These are phyloP conservation scores for Todiramphus saurophagus DNA, from an alignment of 2,113 vertebrate species.

Conservation along the genomic window DNA sequence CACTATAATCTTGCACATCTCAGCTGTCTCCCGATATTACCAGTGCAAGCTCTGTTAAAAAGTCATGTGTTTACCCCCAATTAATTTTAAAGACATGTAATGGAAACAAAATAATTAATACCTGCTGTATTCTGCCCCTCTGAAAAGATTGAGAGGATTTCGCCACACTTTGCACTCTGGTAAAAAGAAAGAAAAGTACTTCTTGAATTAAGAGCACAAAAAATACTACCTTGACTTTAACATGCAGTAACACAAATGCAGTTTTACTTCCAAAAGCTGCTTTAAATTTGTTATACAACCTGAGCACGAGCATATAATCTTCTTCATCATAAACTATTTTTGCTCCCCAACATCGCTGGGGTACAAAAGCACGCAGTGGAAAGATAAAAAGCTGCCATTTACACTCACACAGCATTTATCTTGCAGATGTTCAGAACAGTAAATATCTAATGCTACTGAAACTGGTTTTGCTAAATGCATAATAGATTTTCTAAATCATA, in stretches of 20 bases:
- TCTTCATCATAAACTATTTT: not conserved
- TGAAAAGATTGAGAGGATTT: constrained; percentile 96
- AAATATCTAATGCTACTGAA: not conserved
- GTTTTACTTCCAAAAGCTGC: not conserved
- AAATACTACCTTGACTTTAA: not conserved
- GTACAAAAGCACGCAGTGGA: not conserved
- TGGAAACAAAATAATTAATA: constrained; percentile 61
- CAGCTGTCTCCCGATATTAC: not conserved
- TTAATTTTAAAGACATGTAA: not conserved
- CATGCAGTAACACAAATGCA: not conserved
- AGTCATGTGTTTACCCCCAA: not conserved
- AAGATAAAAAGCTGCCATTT: not conserved
- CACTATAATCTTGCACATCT: not conserved
- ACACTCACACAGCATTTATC: not conserved
- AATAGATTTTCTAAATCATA: not conserved
- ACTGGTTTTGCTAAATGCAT: not conserved
- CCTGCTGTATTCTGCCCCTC: constrained; percentile 99
- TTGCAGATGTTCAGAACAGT: not conserved
- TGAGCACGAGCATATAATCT: not conserved
- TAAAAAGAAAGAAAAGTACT: not conserved
- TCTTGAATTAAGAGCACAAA: not conserved
- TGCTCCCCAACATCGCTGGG: not conserved
- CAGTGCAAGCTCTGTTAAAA: not conserved
- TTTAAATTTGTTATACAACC: not conserved
- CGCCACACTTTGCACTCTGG: constrained; percentile 98